Evolutionary conservation across 2,113 vertebrate genomes (phyloP), one percentile per base, ranked within the genome.

Genomic region (Cyanistes caeruleus): DNA sequence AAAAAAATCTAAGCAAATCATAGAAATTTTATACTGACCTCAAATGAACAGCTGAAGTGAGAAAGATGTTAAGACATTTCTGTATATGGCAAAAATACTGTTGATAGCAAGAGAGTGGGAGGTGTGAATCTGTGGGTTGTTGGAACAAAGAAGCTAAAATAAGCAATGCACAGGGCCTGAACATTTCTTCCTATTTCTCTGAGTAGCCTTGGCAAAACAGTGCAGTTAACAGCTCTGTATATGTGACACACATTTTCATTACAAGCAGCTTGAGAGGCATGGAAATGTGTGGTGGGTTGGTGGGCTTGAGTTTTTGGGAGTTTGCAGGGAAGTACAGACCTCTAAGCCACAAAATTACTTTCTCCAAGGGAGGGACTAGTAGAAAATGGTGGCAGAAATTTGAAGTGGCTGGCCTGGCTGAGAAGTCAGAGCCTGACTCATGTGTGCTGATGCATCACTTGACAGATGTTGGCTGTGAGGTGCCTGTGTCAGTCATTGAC

Each of bases 1-100:
- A 84, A 90, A 39, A 91, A 87, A 63, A 75, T 58, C 69, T 30
- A 82, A 94, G 84, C 68, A 84, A 91, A 89, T 58, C 13, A 67
- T 74, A n/a, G 63, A 83, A 83, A 30, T 88, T 91, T 96, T 95
- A 72, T 67, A 59, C 24, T 75, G 44, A 92, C 80, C 86, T 84
- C 89, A 87, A 72, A 81, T 68, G 69, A 81, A 39, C 56, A 91
- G 53, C 44, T 51, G 23, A 72, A 68, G 39, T 63, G 44, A 92
- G 41, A 74, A 89, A 44, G 48, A 84, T 60, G 65, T 75, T 74
- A 52, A 92, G 62, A 55, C 63, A 78, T 89, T 92, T 63, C 84
- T 95, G 89, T 92, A 95, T 92, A 89, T 78, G 91, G 89, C 76
- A 95, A 95, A 93, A 95, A 72, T 78, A 52, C 64, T 70, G 39